A percentile compares a stretch with the other conserved stretches of the same genome.
These are phyloP conservation scores for Hetaerina americana DNA, from an alignment of 1,140 invertebrate species.

Conservation along the genomic window DNA sequence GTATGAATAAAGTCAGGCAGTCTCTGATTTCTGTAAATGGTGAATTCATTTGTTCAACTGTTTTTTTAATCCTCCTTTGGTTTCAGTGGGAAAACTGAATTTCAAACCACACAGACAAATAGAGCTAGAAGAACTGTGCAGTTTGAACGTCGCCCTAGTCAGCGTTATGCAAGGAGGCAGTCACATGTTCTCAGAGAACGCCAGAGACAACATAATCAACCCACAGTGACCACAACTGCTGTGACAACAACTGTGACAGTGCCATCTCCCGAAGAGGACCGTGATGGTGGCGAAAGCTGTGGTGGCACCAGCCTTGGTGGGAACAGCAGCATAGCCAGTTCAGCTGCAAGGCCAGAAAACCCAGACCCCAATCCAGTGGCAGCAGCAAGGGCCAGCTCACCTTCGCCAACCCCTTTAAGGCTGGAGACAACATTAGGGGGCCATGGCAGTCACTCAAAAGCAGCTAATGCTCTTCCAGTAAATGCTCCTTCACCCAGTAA, in stretches of 20 bases:
- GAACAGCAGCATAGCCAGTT: slow-evolving; percentile 9
- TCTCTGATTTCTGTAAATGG: too few relatives aligned
- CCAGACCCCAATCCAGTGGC: not conserved
- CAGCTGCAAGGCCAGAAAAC: slow-evolving; percentile 4
- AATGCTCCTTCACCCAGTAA: not conserved
- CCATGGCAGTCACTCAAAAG: not conserved
- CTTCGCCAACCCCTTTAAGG: not conserved
- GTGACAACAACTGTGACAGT: slow-evolving; percentile 14
- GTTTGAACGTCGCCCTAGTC: slow-evolving; percentile 91
- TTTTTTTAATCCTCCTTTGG: slow-evolving; percentile 8
- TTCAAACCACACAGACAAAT: slow-evolving; percentile 84
- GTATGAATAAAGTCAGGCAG: too few relatives aligned
- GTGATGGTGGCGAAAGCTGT: not conserved
- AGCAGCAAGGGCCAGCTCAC: not conserved
- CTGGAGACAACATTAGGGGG: not conserved
- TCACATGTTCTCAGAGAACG: slow-evolving; percentile 67
- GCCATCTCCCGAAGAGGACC: slow-evolving; percentile 6
- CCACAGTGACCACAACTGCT: slow-evolving; percentile 15
- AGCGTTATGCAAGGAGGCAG: slow-evolving; percentile 82
- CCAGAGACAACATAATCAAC: slow-evolving; percentile 42
- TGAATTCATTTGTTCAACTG: not conserved
- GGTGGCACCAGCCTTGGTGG: not conserved
- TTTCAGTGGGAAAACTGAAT: slow-evolving; percentile 76
- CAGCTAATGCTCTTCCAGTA: not conserved
- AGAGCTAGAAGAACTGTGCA: slow-evolving; percentile 79